These are phyloP conservation scores for Camponotus vicinus DNA, from an alignment of 1,140 invertebrate species.

Conservation along the genomic window DNA sequence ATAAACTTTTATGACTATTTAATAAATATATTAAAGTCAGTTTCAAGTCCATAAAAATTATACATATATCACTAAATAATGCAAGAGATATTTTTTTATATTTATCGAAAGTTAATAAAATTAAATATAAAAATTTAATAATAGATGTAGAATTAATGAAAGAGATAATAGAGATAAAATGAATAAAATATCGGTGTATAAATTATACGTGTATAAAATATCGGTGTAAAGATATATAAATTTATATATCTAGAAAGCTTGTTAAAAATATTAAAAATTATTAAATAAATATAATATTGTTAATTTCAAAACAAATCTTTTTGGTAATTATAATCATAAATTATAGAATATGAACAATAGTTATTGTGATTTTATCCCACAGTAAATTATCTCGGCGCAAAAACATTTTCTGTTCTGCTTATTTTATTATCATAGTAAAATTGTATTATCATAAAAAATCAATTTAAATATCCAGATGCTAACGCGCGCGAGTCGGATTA, in stretches of 20 bases:
- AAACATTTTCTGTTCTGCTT: neutral
- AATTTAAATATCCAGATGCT: neutral
- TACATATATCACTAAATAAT: neutral
- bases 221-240: neutral
- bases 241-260: neutral
- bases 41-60: neutral
- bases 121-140: slow-evolving; percentile 11
- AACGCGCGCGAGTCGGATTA: neutral
- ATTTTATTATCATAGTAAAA: neutral
- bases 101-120: neutral
- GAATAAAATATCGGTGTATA: no score
- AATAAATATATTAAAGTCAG: neutral
- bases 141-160: neutral
- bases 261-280: neutral
- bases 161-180: no score
- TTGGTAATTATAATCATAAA: neutral
- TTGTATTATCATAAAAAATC: neutral
- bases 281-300: neutral
- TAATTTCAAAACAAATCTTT: neutral
- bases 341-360: neutral
- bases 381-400: neutral
- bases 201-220: no score
- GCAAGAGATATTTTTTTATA: neutral
- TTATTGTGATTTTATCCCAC: neutral
- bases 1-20: neutral